Evolutionary conservation across 2,888 invertebrate species (phyloP), one percentile per base, ranked within the genome.

Genomic region (Andricus quercusramuli): DNA sequence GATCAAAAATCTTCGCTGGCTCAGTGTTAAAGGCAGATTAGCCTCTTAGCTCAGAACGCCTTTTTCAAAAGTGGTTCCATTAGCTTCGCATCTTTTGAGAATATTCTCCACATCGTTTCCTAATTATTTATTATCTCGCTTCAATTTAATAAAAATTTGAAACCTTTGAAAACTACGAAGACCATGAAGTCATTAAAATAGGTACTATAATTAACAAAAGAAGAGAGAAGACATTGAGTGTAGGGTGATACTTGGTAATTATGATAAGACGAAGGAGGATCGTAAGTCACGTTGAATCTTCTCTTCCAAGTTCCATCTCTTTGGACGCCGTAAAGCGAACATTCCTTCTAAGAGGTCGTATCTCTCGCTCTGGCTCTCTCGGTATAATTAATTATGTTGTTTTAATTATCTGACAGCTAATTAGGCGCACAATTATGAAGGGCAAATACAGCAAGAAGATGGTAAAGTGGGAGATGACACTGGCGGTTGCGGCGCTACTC

Each of bases 401-500:
- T 88, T 89, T 88, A 87, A 89, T 88, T 89, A 89, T 88, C 88
- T 83, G 88, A 87, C 87, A 88, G 88, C 88, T 89, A 89, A 89
- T 89, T 88, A 89, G 88, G 88, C 88, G 86, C 86, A 87, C 88
- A 88, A 88, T 88, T 89, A 89, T 89, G 87, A 88, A 88, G 88
- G 85, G 87, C 86, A 89, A 89, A 88, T 86, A 88, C 85, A 89
- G 87, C 87, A 87, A 84, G 83, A 82, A 83, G 84, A 83, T 79
- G 80, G 78, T 79, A 80, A 68, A 80, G 79, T 77, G 32, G 79
- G 79, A 37, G 77, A 9, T 70, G 70, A 51, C 51, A 51, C 29
- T 70, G 70, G 11, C 47, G 51, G 51, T 70, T 29, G 51, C 47
- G 29, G 29, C 29, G 4, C 47, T 70, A 4, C 25, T 17, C 13